Conservation (phyloP, 2,113 vertebrate genomes). For the Pleuronectes platessa region DNA sequence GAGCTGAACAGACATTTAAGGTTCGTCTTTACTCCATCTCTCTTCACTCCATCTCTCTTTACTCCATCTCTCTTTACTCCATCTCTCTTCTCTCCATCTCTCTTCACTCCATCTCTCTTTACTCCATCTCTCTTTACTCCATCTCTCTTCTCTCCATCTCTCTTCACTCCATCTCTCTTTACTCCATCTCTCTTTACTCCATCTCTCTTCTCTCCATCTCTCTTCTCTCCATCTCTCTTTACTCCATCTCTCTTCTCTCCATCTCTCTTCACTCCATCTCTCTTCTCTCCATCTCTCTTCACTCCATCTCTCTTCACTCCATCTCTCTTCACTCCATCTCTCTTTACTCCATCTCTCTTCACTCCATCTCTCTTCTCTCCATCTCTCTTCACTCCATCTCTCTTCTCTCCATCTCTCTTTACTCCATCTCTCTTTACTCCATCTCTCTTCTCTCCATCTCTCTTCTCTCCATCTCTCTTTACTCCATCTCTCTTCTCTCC, state of each 20-base stretch:
- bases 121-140: no score
- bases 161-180: not conserved
- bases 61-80: no score
- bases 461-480: not conserved
- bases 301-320: not conserved
- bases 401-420: not conserved
- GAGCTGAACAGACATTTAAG: conserved; percentile 98
- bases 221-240: not conserved
- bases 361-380: not conserved
- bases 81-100: no score
- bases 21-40: conserved; percentile 67
- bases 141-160: no score
- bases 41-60: no score
- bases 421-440: not conserved
- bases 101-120: no score
- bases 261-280: not conserved
- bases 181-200: not conserved
- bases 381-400: no score
- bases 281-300: no score
- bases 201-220: no score
- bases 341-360: not conserved
- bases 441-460: not conserved
- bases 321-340: not conserved
- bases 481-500: not conserved
- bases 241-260: not conserved